phyloP scores from a whole-genome alignment of 2,888 invertebrate species.

The Erebia aethiops region DNA sequence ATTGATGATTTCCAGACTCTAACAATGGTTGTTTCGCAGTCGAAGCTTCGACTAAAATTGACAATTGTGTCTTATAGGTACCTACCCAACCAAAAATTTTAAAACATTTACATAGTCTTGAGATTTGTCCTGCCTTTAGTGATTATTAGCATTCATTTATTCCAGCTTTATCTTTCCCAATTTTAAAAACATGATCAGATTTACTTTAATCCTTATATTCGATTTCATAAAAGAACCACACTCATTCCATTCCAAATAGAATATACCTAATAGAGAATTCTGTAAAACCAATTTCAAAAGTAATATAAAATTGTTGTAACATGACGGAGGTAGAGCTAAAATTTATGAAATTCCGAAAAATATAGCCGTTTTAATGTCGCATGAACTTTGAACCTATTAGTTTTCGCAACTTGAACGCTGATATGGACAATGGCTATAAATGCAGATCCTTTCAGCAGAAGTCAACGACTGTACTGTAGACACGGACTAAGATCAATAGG shows the following conservation, averaged over 20 bases:
- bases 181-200: no score
- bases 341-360: not conserved
- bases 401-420: slow-evolving; percentile 46
- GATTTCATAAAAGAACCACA: not conserved
- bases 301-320: not conserved
- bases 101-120: not conserved
- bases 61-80: slow-evolving; percentile 58
- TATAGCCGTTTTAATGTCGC: not conserved
- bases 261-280: not conserved
- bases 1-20: slow-evolving; percentile 57
- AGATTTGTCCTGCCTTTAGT: not conserved
- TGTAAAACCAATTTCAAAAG: not conserved
- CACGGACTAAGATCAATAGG: slow-evolving; percentile 6
- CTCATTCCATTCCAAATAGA: not conserved
- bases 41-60: slow-evolving; percentile 51
- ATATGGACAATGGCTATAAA: slow-evolving; percentile 45
- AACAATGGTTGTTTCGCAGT: slow-evolving; percentile 48
- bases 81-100: slow-evolving; percentile 27
- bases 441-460: slow-evolving; percentile 43
- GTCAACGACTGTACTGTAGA: slow-evolving; percentile 44
- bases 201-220: not conserved
- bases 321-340: not conserved
- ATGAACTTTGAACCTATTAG: slow-evolving; percentile 41
- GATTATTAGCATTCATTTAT: no score
- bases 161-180: no score